Evolutionary conservation across 1,140 invertebrate species (phyloP), one percentile per base, ranked within the genome.

Genomic region (Neodiprion virginianus): DNA sequence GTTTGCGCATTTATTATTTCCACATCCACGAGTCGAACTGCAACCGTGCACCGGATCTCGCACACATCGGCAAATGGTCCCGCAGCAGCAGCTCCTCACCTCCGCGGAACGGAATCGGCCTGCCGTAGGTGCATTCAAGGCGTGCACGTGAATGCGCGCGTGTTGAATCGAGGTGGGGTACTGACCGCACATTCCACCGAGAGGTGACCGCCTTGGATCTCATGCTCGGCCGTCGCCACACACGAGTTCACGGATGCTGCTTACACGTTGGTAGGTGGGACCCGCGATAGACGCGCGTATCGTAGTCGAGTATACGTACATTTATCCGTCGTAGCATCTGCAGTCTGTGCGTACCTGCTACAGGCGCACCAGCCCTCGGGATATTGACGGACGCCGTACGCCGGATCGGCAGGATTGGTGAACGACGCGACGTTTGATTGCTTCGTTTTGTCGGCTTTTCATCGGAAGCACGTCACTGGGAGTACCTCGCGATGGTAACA

Each of bases 121-220:
- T 5, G 28, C 28, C 28, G 28, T 40, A 40, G 28, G 28, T 40
- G 28, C 28, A 40, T 40, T 40, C 28, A 40, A 61, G 49, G 71
- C 65, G 71, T 61, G 48, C 73, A 69, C 17, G 73, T 67, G 72
- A 74, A 53, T 12, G 65, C 12, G 72, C n/a, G 50, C 50, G 69
- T 72, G 67, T 53, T 70, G 76, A 72, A 69, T 67, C 71, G 67
- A 80, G 81, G 78, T 76, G 81, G 80, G 83, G 80, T 83, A 82
- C 82, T 83, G 81, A 84, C 81, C 83, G 83, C 81, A 77, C 83
- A 84, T 85, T 85, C 83, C 83, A 80, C 79, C 75, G 76, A 72
- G 79, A 82, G 81, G 81, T 82, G 83, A 84, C 82, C 82, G 80
- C 79, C 79, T 83, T 79, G 75, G 72, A 74, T 75, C 79, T 79